These are phyloP conservation scores for Nothoprocta pentlandii DNA, from an alignment of 2,113 vertebrate species.

Conservation along the genomic window DNA sequence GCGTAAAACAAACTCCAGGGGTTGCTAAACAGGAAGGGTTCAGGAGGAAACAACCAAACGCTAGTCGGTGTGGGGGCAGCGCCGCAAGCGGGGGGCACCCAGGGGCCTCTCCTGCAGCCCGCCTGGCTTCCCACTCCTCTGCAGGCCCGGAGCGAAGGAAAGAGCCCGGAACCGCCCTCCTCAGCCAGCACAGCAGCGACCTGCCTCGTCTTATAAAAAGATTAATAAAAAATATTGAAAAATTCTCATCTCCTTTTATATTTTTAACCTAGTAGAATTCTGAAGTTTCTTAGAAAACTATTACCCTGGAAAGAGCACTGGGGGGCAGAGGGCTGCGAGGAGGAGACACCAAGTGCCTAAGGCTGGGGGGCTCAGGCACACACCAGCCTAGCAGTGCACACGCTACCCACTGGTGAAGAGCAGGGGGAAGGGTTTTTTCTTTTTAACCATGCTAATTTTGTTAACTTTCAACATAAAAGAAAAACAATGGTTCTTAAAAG, in stretches of 20 bases:
- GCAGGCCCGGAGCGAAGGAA: constrained; percentile 63
- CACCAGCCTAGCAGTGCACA: constrained; percentile 57
- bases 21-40: constrained; percentile 78
- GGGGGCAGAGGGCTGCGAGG: constrained; percentile 67
- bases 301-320: constrained; percentile 74
- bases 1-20: constrained; percentile 81
- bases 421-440: not conserved
- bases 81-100: constrained; percentile 64
- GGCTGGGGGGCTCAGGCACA: constrained; percentile 64
- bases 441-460: constrained; percentile 57
- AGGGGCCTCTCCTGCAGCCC: too few species aligned
- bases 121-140: constrained; percentile 10
- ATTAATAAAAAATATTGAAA: constrained; percentile 87
- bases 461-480: constrained; percentile 66
- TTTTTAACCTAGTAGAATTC: constrained; percentile 77
- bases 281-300: constrained; percentile 82
- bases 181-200: constrained; percentile 67
- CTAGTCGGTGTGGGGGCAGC: constrained; percentile 61
- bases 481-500: constrained; percentile 67
- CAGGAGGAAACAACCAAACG: constrained; percentile 79
- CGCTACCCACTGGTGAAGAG: not conserved
- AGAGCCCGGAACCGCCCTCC: constrained; percentile 37
- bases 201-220: constrained; percentile 82
- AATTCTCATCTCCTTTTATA: constrained; percentile 77
- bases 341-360: constrained; percentile 66